A percentile compares a stretch with the other conserved stretches of the same genome.
These are phyloP conservation scores for Darevskia mixta DNA, from an alignment of 2,797 vertebrate genomes.

Conservation along the genomic window DNA sequence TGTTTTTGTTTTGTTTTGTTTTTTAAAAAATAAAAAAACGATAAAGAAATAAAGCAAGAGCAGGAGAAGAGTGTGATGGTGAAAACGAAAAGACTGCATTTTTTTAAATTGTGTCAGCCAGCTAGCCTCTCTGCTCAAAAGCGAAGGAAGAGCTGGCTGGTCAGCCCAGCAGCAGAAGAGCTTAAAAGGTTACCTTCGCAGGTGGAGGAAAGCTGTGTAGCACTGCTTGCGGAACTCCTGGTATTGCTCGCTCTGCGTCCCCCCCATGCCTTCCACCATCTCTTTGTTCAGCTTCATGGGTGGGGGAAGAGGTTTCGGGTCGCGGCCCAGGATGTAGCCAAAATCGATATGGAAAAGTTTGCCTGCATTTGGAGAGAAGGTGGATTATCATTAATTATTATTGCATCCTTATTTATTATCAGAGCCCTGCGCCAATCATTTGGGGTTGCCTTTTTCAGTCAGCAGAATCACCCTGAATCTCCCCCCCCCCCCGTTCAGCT, in stretches of 20 bases:
- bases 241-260: constrained; percentile 98
- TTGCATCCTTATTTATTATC: background rate
- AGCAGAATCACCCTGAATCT: no score
- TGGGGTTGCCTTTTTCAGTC: no score
- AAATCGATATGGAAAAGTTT: constrained; percentile 99
- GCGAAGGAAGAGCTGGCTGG: no score
- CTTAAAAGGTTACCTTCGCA: constrained; percentile 84
- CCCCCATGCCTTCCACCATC: constrained; percentile 99
- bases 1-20: background rate
- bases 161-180: fast-evolving
- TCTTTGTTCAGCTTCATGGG: constrained; percentile 99
- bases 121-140: no score
- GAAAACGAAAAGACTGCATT: background rate
- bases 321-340: constrained; percentile 96
- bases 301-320: constrained; percentile 96
- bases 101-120: background rate
- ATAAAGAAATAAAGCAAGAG: no score
- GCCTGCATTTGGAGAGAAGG: constrained; percentile 76
- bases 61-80: background rate
- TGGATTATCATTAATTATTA: background rate
- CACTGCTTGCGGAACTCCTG: constrained; percentile 99
- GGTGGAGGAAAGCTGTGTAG: constrained; percentile 97
- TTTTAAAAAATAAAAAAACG: background rate
- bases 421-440: no score
- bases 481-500: no score